Evolutionary conservation across 2,888 invertebrate species (phyloP).

Genomic region (Andrena hattorfiana): DNA sequence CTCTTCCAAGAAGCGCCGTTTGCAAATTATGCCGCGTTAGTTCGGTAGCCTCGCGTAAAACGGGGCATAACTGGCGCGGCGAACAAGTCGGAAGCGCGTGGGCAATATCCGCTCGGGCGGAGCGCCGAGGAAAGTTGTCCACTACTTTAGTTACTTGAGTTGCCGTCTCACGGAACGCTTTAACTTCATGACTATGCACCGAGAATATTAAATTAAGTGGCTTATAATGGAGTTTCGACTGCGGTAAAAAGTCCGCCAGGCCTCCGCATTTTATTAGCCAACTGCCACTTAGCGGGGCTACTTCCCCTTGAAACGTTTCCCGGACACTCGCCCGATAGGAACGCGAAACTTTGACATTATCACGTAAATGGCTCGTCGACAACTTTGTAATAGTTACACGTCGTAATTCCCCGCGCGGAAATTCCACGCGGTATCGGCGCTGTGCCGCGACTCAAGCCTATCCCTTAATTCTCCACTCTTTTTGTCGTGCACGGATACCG

Average conservation of each 20-base stretch:
- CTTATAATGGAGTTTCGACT: slow-evolving; percentile 61
- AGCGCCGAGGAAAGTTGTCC: slow-evolving; percentile 65
- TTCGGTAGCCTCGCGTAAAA: slow-evolving; percentile 38
- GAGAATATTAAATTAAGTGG: slow-evolving; percentile 65
- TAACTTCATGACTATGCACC: slow-evolving; percentile 65
- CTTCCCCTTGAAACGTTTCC: slow-evolving; percentile 1
- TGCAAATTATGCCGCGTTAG: slow-evolving; percentile 40
- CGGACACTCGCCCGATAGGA: neutral
- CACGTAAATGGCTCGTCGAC: no score
- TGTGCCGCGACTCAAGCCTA: no score
- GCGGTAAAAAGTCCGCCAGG: slow-evolving; percentile 30
- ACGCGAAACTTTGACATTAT: slow-evolving; percentile 4
- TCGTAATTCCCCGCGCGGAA: no score
- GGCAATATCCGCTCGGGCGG: slow-evolving; percentile 62
- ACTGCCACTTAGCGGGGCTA: slow-evolving; percentile 8
- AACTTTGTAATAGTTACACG: no score
- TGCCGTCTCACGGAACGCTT: slow-evolving; percentile 62
- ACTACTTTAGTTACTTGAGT: slow-evolving; percentile 56
- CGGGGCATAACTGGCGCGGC: slow-evolving; percentile 39
- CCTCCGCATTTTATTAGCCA: slow-evolving; percentile 30
- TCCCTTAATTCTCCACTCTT: no score
- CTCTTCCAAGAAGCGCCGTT: neutral
- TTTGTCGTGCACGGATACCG: no score
- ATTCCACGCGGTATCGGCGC: no score
- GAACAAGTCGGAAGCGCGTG: slow-evolving; percentile 58